Conservation (phyloP, 2,797 vertebrate species). For the Crocodylus rhombifer region DNA sequence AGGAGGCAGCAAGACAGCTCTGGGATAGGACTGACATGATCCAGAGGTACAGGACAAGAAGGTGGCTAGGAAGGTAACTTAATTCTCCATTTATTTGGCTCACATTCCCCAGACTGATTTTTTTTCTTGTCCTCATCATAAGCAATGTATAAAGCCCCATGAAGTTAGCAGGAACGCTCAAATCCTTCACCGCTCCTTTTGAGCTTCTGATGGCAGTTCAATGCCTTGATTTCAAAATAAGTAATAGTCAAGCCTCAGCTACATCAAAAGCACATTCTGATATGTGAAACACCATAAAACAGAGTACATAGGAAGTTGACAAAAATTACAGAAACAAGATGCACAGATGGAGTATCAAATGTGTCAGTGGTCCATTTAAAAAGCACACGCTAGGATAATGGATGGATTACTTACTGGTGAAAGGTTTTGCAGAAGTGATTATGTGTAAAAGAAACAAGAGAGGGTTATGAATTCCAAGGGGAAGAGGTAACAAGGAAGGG, state of each 20-base stretch:
- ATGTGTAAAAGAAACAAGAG: neutral
- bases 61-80: neutral
- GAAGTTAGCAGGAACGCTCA: neutral
- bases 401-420: neutral
- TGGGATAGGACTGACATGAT: neutral
- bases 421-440: neutral
- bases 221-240: neutral
- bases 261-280: neutral
- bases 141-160: neutral
- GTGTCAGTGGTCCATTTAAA: neutral
- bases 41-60: neutral
- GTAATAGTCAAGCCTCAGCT: neutral
- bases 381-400: neutral
- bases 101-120: neutral
- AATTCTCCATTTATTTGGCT: neutral
- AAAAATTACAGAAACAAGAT: neutral
- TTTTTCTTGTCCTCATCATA: neutral
- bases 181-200: accelerated
- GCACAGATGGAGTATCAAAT: neutral
- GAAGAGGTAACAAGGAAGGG: neutral
- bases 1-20: neutral
- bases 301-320: neutral
- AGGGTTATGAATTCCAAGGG: neutral
- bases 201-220: neutral
- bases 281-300: neutral